Evolutionary conservation across 2,113 vertebrate genomes (phyloP).

Genomic region (Peromyscus leucopus): DNA sequence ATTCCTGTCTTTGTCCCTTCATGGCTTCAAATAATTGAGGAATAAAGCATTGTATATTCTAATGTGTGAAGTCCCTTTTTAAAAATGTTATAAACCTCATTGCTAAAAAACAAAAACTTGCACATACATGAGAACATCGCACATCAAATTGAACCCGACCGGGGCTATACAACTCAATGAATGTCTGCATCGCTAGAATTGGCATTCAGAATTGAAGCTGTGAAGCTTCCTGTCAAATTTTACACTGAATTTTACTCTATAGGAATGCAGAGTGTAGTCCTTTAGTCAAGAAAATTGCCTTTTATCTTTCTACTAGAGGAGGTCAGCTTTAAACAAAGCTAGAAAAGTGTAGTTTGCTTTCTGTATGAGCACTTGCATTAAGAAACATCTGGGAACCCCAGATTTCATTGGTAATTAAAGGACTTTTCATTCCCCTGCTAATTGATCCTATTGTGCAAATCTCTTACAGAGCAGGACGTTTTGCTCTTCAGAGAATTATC

Average conservation of each 20-base stretch:
- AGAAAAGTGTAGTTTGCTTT: constrained; percentile 42
- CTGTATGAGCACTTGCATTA: background rate
- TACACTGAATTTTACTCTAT: background rate
- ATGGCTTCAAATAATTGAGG: background rate
- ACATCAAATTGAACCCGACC: background rate
- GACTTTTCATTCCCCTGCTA: constrained; percentile 2
- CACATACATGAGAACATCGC: background rate
- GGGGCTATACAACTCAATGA: background rate
- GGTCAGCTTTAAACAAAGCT: background rate
- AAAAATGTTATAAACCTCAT: background rate
- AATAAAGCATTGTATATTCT: background rate
- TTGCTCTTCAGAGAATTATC: background rate
- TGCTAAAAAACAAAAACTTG: background rate
- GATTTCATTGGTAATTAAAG: constrained; percentile 57
- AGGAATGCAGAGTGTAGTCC: background rate
- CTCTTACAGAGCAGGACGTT: background rate
- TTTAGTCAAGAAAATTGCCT: constrained; percentile 28
- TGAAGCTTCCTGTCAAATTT: background rate
- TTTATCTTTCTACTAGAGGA: constrained; percentile 10
- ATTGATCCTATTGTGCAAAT: constrained; percentile 43
- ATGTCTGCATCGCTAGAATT: background rate
- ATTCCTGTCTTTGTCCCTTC: background rate
- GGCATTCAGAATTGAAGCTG: background rate
- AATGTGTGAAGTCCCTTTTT: background rate
- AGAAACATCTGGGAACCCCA: background rate